These are phyloP conservation scores for Drosophila prosaltans DNA, from an alignment of 1,140 invertebrate species.

Conservation along the genomic window DNA sequence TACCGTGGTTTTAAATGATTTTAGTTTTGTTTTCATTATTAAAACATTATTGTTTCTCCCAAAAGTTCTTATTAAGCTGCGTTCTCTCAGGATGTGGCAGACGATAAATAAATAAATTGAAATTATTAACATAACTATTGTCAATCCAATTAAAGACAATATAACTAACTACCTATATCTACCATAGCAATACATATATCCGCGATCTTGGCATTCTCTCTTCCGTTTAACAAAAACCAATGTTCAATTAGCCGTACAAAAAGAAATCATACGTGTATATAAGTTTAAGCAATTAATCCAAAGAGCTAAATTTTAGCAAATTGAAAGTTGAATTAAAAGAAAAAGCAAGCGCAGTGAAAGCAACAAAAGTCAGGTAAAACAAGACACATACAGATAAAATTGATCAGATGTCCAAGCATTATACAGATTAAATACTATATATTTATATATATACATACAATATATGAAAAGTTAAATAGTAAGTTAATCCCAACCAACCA, in stretches of 20 bases:
- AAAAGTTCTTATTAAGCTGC: conserved; percentile 69
- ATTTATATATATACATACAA: conserved; percentile 50
- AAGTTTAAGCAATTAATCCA: conserved; percentile 53
- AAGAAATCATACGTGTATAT: conserved; percentile 58
- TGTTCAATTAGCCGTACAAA: conserved; percentile 62
- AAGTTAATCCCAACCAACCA: conserved; percentile 42
- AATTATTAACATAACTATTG: conserved; percentile 47
- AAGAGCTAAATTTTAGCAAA: conserved; percentile 57
- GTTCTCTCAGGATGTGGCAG: conserved; percentile 71
- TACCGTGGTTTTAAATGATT: not conserved
- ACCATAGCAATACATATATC: not conserved
- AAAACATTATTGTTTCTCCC: conserved; percentile 23
- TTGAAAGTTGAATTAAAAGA: conserved; percentile 20
- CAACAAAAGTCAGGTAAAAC: conserved; percentile 73
- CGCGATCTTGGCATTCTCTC: conserved; percentile 10
- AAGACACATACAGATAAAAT: conserved; percentile 60
- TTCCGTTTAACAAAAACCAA: conserved; percentile 32
- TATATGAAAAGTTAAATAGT: conserved; percentile 43
- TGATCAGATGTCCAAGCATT: conserved; percentile 52
- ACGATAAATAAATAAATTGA: conserved; percentile 57
- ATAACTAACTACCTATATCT: conserved; percentile 23
- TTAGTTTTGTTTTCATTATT: conserved; percentile 3
- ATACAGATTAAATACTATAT: conserved; percentile 57
- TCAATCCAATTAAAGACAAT: conserved; percentile 59
- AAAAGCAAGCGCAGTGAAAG: conserved; percentile 50